Evolutionary conservation across 2,888 invertebrate species (phyloP).

Genomic region (Rhyacophila evoluta): DNA sequence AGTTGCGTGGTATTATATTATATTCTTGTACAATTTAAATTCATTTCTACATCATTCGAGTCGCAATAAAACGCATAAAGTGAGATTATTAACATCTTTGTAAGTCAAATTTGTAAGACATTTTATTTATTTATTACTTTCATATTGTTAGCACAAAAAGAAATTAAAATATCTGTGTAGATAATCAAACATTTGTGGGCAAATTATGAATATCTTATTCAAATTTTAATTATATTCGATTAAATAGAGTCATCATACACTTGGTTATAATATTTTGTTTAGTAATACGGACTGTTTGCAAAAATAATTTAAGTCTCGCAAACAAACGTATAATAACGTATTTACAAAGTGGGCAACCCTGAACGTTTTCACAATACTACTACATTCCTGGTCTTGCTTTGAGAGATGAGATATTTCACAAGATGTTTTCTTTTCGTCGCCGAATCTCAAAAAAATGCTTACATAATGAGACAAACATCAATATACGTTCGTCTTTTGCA

Average conservation of each 20-base stretch:
- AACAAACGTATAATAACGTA: not conserved
- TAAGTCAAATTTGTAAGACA: too few species aligned
- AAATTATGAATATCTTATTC: not conserved
- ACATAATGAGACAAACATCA: slow-evolving; percentile 24
- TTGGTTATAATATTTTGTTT: too few species aligned
- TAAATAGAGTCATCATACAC: too few species aligned
- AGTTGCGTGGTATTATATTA: too few species aligned
- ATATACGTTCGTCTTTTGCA: not conserved
- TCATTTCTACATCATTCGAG: too few species aligned
- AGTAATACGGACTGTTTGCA: not conserved
- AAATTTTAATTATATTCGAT: too few species aligned
- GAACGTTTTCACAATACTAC: not conserved
- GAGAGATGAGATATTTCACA: slow-evolving; percentile 3
- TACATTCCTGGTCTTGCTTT: not conserved
- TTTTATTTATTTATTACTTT: too few species aligned
- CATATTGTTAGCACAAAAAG: too few species aligned
- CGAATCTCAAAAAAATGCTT: slow-evolving; percentile 21
- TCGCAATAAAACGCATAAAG: too few species aligned
- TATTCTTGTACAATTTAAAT: too few species aligned
- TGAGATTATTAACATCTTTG: too few species aligned
- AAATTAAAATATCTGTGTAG: too few species aligned
- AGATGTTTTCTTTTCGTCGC: slow-evolving; percentile 19
- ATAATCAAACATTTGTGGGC: not conserved
- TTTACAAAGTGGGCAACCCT: not conserved
- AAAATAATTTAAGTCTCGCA: not conserved